Evolutionary conservation across 2,888 invertebrate genomes (phyloP).

Genomic region (Lutraria lutraria): DNA sequence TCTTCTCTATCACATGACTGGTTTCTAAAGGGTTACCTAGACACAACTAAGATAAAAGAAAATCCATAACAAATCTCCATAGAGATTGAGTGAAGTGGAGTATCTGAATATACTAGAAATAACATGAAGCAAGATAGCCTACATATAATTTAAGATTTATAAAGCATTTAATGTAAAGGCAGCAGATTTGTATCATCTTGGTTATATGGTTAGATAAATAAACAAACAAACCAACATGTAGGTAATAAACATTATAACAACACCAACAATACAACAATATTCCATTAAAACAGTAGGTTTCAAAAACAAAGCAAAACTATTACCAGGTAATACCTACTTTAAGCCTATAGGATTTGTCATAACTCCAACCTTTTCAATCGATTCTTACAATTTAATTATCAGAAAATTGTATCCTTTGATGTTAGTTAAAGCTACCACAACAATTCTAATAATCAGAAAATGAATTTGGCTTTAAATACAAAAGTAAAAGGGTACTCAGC

Average conservation of each 20-base stretch:
- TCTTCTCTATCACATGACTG: background rate
- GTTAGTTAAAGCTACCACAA: too few relatives aligned
- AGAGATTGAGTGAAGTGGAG: background rate
- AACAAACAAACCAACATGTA: background rate
- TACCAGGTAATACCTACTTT: background rate
- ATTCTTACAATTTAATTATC: too few relatives aligned
- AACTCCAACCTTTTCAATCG: too few relatives aligned
- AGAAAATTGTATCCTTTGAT: too few relatives aligned
- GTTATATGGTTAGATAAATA: background rate
- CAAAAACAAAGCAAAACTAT: constrained; percentile 2
- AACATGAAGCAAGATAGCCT: too few relatives aligned
- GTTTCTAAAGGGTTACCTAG: background rate
- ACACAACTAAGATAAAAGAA: background rate
- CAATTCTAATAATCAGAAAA: too few relatives aligned
- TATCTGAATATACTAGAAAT: background rate
- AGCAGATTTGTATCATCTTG: background rate
- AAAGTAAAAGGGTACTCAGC: too few relatives aligned
- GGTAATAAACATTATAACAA: background rate
- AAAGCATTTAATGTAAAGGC: background rate
- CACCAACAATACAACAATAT: background rate
- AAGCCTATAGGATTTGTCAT: too few relatives aligned
- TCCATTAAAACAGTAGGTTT: background rate
- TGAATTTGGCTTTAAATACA: too few relatives aligned
- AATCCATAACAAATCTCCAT: background rate
- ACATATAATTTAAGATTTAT: background rate